These are phyloP conservation scores for Bujurquina vittata DNA, from an alignment of 2,113 vertebrate species.

Conservation along the genomic window DNA sequence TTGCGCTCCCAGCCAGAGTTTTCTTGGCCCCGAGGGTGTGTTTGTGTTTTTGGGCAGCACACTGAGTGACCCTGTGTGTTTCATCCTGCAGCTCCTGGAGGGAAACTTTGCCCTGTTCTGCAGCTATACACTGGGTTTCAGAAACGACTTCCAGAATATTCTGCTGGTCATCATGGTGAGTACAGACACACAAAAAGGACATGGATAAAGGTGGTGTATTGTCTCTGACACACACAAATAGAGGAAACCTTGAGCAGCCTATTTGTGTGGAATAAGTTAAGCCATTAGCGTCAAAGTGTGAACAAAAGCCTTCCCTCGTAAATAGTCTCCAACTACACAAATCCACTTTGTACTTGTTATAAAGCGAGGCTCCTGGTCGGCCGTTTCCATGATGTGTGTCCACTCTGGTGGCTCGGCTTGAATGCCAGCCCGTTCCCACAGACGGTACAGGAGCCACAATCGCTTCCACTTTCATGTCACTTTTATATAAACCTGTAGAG, in stretches of 20 bases:
- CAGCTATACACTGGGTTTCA: conserved; percentile 91
- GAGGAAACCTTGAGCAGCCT: background rate
- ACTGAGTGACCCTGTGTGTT: conserved; percentile 9
- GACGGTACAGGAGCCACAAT: conserved; percentile 18
- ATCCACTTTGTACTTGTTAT: conserved; percentile 3
- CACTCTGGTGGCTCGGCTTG: background rate
- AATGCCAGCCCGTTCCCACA: conserved; percentile 71
- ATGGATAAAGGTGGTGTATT: conserved; percentile 1
- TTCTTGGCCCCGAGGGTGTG: background rate
- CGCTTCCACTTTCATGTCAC: background rate
- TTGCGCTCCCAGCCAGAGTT: background rate
- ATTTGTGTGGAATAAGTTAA: conserved; percentile 26
- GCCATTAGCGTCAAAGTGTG: conserved; percentile 2
- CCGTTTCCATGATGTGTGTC: conserved; percentile 36
- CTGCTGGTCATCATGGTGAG: conserved; percentile 96
- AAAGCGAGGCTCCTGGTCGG: conserved; percentile 29
- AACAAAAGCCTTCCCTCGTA: conserved; percentile 57
- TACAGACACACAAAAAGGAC: background rate
- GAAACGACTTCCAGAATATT: conserved; percentile 95
- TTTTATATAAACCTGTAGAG: background rate
- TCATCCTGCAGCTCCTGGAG: conserved; percentile 87
- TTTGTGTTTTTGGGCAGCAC: background rate
- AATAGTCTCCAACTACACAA: conserved; percentile 52
- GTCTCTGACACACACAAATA: background rate
- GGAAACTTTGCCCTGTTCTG: conserved; percentile 98